Evolutionary conservation across 1,140 invertebrate species (phyloP), one percentile per base, ranked within the genome.

Genomic region (Acromyrmex heyeri): DNA sequence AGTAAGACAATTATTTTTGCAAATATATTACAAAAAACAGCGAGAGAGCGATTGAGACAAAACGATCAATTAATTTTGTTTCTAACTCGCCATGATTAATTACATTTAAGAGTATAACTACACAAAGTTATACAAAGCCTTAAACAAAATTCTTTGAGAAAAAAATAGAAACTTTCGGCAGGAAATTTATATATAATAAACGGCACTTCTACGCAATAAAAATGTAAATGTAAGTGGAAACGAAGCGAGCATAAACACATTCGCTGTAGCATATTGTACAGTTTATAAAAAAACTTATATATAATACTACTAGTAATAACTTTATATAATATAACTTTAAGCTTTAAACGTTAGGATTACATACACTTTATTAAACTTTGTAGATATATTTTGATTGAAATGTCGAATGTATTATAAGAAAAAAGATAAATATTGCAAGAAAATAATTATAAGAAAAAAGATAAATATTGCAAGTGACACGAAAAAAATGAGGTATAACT

Each of bases 331-430:
- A 87, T 38, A 38, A 75, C 14, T 50, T 59, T 87, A 75, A 53
- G 55, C 69, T 69, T 48, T 69, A 48, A 69, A 69, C 65, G 65
- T 69, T 86, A 69, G 61, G 24, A 85, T 65, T 86, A 86, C 62
- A 55, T 75, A 81, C 59, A 38, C 34, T 55, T 86, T 88, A 88
- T 75, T 78, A 86, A 82, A 86, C 48, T 85, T 88, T 90, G 85
- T 90, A 91, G 79, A 88, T 73, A 81, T 57, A 86, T 34, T 85
- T 86, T 67, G 34, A 38, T 38, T 38, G 34, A 38, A 38, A 38
- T 34, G 34, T 34, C 34, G 6, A 34, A 34, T 38, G 34, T 38
- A 38, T 38, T 38, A 38, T 38, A 38, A 6, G 34, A 38, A 38
- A 38, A 34, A 34, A 38, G 8, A 38, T 38, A 38, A 38, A 38